Evolutionary conservation across 1,140 invertebrate species (phyloP).

Genomic region (Potamilus streckersoni): DNA sequence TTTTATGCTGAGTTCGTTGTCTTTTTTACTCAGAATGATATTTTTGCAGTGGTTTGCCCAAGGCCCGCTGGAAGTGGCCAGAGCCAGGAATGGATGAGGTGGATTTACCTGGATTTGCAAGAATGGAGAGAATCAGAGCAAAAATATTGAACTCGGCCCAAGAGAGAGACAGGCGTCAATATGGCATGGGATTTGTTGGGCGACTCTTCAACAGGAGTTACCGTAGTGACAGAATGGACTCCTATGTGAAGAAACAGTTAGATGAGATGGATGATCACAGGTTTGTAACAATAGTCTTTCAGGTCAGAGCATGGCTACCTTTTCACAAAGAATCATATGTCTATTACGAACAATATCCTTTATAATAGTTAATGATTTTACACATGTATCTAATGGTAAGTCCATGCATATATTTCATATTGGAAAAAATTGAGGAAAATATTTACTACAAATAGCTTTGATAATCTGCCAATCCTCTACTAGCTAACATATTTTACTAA

Average conservation of each 20-base stretch:
- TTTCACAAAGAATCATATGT: no score
- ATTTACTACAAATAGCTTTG: no score
- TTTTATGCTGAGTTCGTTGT: no score
- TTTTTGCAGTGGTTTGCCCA: conserved; percentile 16
- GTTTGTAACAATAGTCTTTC: conserved; percentile 36
- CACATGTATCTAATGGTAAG: not conserved
- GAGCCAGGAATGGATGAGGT: conserved; percentile 48
- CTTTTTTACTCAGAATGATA: no score
- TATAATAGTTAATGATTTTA: no score
- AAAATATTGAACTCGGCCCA: conserved; percentile 78
- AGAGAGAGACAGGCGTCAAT: conserved; percentile 84
- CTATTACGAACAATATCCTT: no score
- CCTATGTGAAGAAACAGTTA: conserved; percentile 81
- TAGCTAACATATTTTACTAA: no score
- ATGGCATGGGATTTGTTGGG: conserved; percentile 87
- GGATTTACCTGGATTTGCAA: conserved; percentile 42
- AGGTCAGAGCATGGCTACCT: no score
- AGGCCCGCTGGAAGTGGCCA: conserved; percentile 49
- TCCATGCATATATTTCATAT: not conserved
- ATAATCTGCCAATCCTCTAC: no score
- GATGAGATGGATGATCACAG: conserved; percentile 92
- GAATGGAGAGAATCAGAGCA: conserved; percentile 74
- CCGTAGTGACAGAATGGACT: conserved; percentile 68
- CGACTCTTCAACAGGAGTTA: conserved; percentile 78
- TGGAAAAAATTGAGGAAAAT: no score